Conservation (phyloP, 1,140 invertebrate genomes). For the Anastrepha obliqua region DNA sequence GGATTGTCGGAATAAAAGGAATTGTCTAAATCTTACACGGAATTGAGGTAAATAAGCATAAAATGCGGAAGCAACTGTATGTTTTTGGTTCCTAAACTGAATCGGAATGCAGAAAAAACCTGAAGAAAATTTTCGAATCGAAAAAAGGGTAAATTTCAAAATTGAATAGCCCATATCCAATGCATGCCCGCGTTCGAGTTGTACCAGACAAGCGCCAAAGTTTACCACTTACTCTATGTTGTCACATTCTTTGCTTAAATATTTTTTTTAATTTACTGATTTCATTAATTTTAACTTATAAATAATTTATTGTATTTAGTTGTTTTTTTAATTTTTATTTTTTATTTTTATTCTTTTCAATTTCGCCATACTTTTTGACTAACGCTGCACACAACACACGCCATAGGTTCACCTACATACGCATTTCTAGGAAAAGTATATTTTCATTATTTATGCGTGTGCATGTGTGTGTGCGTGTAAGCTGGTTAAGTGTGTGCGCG, state of each 20-base stretch:
- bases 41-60: no score
- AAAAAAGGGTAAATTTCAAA: no score
- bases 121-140: no score
- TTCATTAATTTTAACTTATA: neutral
- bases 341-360: neutral
- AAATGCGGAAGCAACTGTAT: no score
- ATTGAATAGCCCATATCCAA: no score
- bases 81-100: no score
- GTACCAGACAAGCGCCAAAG: no score
- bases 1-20: no score
- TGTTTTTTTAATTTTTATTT: neutral
- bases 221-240: neutral
- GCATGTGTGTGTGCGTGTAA: neutral
- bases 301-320: neutral
- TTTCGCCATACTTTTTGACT: constrained; percentile 34
- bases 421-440: neutral
- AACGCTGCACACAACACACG: constrained; percentile 4
- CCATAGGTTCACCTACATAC: neutral
- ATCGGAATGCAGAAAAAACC: no score
- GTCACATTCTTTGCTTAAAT: neutral
- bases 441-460: neutral
- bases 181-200: no score
- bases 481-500: constrained; percentile 28
- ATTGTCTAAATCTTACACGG: no score
- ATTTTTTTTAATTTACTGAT: neutral